Conservation (phyloP, 2,797 vertebrate genomes). For the Apogon hyalosoma region DNA sequence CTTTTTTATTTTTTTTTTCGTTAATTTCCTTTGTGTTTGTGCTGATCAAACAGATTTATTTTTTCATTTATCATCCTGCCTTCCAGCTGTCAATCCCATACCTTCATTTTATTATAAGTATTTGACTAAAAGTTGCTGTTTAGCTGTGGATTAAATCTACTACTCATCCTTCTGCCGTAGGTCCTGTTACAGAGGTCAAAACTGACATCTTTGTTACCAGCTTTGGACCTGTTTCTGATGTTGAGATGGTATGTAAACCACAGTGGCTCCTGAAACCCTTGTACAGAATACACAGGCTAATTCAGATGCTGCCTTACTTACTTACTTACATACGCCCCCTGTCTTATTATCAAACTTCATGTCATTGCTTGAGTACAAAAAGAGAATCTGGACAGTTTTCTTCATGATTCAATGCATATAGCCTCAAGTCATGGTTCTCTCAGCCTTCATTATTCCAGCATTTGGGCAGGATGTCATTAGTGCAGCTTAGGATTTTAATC, state of each 20-base stretch:
- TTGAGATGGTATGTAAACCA: constrained; percentile 87
- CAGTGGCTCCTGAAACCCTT: constrained; percentile 20
- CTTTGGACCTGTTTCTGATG: constrained; percentile 89
- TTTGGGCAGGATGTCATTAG: constrained; percentile 87
- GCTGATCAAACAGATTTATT: background rate
- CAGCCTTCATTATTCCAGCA: constrained; percentile 84
- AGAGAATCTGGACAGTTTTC: constrained; percentile 36
- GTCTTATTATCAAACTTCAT: constrained; percentile 12
- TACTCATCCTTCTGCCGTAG: constrained; percentile 65
- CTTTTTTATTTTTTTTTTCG: too few relatives aligned
- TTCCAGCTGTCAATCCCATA: too few relatives aligned
- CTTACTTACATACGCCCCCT: constrained; percentile 7
- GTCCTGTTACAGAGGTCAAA: constrained; percentile 88
- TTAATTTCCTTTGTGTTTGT: background rate
- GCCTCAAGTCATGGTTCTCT: constrained; percentile 63
- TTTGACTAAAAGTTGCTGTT: constrained; percentile 23
- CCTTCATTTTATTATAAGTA: background rate
- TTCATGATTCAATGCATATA: constrained; percentile 40
- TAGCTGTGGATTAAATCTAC: constrained; percentile 19
- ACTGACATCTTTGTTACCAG: constrained; percentile 91
- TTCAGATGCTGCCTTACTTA: constrained; percentile 9
- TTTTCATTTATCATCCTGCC: background rate
- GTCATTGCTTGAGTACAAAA: background rate
- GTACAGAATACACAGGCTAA: constrained; percentile 1
- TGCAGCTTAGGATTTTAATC: constrained; percentile 88